phyloP scores from a whole-genome alignment of 1,140 invertebrate genomes.

The Chlorops oryzae region DNA sequence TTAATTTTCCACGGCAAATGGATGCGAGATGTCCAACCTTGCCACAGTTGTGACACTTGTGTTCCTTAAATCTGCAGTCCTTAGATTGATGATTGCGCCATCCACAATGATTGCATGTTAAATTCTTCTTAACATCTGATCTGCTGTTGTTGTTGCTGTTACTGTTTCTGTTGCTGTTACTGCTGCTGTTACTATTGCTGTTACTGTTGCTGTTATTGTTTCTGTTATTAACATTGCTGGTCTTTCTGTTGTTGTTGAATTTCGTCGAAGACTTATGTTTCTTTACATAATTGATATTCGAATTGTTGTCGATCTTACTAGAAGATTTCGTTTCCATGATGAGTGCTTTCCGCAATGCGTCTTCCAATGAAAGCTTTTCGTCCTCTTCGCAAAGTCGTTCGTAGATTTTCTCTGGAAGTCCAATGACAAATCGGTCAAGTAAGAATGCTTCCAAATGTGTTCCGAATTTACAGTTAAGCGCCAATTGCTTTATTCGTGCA shows the following conservation, averaged over 20 bases:
- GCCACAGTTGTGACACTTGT: slow-evolving; percentile 6
- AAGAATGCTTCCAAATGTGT: slow-evolving; percentile 7
- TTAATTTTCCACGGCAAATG: not conserved
- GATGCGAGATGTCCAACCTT: slow-evolving; percentile 10
- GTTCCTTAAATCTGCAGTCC: not conserved
- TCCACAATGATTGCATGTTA: not conserved
- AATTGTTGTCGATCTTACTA: not conserved
- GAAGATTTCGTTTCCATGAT: slow-evolving; percentile 10
- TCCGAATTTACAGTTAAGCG: slow-evolving; percentile 9
- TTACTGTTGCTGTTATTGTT: not conserved
- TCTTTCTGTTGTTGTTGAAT: too few relatives aligned
- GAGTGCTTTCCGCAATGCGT: slow-evolving; percentile 8
- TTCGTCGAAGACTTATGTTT: too few relatives aligned
- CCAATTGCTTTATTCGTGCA: slow-evolving; percentile 10
- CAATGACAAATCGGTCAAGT: slow-evolving; percentile 9
- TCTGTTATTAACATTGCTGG: too few relatives aligned
- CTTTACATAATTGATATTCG: not conserved
- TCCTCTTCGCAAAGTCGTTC: slow-evolving; percentile 11
- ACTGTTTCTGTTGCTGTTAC: slow-evolving; percentile 6
- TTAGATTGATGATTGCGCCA: not conserved
- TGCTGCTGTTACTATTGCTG: not conserved
- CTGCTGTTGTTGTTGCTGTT: not conserved
- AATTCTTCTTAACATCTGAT: too few relatives aligned
- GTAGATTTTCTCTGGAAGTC: slow-evolving; percentile 7
- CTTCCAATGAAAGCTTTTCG: slow-evolving; percentile 6